Evolutionary conservation across 2,888 invertebrate species (phyloP), one percentile per base, ranked within the genome.

Genomic region (Chrysotoxum bicinctum): DNA sequence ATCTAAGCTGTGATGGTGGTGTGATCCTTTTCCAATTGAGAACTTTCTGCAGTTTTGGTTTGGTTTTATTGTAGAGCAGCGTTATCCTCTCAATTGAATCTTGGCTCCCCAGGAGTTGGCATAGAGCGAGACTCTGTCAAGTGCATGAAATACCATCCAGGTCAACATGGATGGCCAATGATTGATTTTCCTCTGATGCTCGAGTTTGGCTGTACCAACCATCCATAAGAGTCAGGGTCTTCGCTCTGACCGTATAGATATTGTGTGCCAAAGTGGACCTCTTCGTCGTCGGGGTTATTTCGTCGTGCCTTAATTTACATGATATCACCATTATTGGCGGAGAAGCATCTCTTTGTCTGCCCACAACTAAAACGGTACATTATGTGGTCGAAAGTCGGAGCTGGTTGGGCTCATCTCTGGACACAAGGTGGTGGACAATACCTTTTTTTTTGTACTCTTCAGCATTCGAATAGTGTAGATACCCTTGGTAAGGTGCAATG

Each of bases 291-390:
- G 23, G 69, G 85, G 62, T 81, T 81, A 77, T 69, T n/a, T 85
- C 76, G 81, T 81, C 81, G 85, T 85, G 81, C 85, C 85, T 85
- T 81, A 81, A 85, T 85, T 81, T 85, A 85, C 85, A 85, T 85
- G 81, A 77, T 77, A 85, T 85, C 85, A 73, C 56, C 81, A 85
- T 84, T 75, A 79, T 70, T 66, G 83, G 56, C 50, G 35, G 64
- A 48, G 79, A 68, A 68, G 75, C 60, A 84, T 84, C 84, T 79
- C 60, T 21, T 75, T 56, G 70, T 50, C 64, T 84, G 69, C 77
- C 82, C 82, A 82, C 82, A 54, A 68, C 26, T 19, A 68, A 62
- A 78, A 69, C 74, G 78, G 83, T 74, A 74, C 64, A 70, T 78
- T 74, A 78, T 78, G 69, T 74, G 83, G 56, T 56, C 16, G 64